These are phyloP conservation scores for Chaetophractus vellerosus DNA, from an alignment of 2,797 vertebrate genomes.

Conservation along the genomic window DNA sequence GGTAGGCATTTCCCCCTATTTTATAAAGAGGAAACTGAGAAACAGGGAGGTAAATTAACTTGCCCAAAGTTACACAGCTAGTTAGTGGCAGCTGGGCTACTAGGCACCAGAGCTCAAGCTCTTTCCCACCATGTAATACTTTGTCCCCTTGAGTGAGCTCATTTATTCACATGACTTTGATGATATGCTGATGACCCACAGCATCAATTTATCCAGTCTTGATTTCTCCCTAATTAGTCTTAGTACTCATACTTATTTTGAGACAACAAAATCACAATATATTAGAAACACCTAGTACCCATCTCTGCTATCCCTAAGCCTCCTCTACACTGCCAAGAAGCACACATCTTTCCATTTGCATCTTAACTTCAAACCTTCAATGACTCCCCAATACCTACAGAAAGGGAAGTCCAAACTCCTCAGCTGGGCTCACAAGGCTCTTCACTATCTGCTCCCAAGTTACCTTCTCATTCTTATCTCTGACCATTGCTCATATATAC, in stretches of 20 bases:
- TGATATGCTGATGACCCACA: constrained; percentile 2
- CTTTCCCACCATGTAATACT: not conserved
- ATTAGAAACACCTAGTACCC: not conserved
- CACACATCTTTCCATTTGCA: not conserved
- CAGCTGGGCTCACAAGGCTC: not conserved
- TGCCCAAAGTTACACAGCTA: not conserved
- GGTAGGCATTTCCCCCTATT: not conserved
- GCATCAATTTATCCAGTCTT: not conserved
- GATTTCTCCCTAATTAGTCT: constrained; percentile 27
- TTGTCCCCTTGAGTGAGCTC: not conserved
- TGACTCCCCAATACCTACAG: not conserved
- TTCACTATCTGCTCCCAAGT: not conserved
- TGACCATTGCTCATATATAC: not conserved
- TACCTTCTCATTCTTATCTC: not conserved
- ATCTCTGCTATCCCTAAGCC: not conserved
- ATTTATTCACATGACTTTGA: not conserved
- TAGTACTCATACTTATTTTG: not conserved
- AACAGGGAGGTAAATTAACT: constrained; percentile 33
- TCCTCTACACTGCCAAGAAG: not conserved
- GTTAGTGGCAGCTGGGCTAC: not conserved
- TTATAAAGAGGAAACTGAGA: constrained; percentile 32
- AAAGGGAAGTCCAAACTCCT: constrained; percentile 33
- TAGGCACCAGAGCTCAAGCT: not conserved
- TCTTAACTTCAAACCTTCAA: constrained; percentile 42
- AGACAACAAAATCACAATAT: not conserved